Evolutionary conservation across 1,140 invertebrate genomes (phyloP), one percentile per base, ranked within the genome.

Genomic region (Drosophila subobscura): DNA sequence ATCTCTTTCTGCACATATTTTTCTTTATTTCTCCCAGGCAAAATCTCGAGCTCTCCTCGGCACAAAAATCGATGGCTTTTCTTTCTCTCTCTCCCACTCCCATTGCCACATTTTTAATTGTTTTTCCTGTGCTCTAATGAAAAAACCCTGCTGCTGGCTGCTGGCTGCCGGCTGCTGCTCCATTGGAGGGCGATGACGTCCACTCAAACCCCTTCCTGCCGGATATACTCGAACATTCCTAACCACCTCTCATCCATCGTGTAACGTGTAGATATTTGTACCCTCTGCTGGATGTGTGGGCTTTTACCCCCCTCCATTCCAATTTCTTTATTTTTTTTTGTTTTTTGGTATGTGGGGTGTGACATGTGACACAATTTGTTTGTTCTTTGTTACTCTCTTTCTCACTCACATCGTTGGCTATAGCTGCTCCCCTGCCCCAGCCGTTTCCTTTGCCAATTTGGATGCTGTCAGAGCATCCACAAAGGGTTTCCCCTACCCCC

Each of bases 281-380:
- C 61, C 41, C 67, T 56, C 45, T 58, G 33, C 46, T 40, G 57
- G 53, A 61, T 72, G 68, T 72, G 67, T 71, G 16, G 16, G 60
- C 65, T 68, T 70, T 68, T 49, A 51, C 66, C 63, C 44, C 22
- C 27, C 4, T 52, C 4, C 14, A 27, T 55, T 12, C 8, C 33
- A 20, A 1, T 29, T 33, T 8, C 7, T 3, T 23, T 42, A 41
- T 22, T 54, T 42, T 27, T n/a, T 42, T 23, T 72, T 52, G 52
- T 55, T 66, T 72, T 72, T 73, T 51, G 33, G 70, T 22, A 46
- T 74, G 56, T 65, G 59, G 70, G 70, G 71, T 74, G 70, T 74
- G 71, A 74, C 71, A 74, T 74, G 71, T 74, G 71, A 74, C 71
- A 74, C 71, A 74, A 74, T 74, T 73, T 73, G 70, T 70, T 70